Conservation (phyloP, 2,797 vertebrate species). For the Phaenicophaeus curvirostris region DNA sequence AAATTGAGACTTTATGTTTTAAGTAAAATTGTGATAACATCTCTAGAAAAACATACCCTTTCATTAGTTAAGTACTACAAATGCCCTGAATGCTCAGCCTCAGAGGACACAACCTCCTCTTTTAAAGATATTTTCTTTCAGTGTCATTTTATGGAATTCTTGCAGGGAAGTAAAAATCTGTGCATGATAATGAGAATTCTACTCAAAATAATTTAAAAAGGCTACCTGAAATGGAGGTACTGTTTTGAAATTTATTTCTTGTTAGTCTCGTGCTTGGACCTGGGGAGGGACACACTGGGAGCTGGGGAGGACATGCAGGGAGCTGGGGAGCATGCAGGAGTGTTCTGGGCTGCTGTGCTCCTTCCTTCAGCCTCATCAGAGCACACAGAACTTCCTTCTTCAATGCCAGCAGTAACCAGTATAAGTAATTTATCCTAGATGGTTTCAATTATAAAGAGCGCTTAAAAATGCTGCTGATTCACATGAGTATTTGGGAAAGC, state of each 20-base stretch:
- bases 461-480: background rate
- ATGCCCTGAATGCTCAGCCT: background rate
- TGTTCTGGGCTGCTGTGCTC: background rate
- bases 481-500: background rate
- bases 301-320: background rate
- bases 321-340: background rate
- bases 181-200: background rate
- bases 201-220: background rate
- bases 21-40: background rate
- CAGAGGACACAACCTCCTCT: background rate
- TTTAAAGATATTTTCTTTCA: background rate
- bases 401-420: background rate
- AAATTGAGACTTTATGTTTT: background rate
- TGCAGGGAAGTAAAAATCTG: background rate
- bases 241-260: background rate
- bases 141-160: background rate
- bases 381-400: background rate
- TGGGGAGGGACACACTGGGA: background rate
- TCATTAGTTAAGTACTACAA: rapidly evolving
- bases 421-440: background rate
- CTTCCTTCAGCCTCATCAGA: background rate
- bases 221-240: background rate
- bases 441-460: background rate
- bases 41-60: background rate
- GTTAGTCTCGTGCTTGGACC: background rate